Evolutionary conservation across 2,113 vertebrate genomes (phyloP).

Genomic region (Pteropus alecto): DNA sequence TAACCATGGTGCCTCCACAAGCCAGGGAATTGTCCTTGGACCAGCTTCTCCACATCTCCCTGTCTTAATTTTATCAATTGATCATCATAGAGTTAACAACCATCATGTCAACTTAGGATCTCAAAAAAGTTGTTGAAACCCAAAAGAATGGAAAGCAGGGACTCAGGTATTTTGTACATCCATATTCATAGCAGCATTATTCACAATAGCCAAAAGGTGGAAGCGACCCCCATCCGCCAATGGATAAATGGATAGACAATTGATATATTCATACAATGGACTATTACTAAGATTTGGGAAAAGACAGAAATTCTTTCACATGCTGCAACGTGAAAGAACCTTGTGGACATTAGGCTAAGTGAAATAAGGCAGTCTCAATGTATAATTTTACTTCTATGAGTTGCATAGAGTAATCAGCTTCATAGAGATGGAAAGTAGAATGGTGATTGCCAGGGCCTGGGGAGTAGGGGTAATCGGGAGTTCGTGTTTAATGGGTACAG

Average conservation of each 20-base stretch:
- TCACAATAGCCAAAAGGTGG: too few relatives aligned
- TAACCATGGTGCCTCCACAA: too few relatives aligned
- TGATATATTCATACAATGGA: too few relatives aligned
- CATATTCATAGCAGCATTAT: too few relatives aligned
- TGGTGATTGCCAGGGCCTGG: too few relatives aligned
- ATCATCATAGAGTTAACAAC: background rate
- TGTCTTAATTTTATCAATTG: background rate
- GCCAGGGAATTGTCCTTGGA: background rate
- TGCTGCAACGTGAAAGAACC: background rate
- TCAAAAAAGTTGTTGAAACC: background rate
- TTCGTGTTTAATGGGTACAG: too few relatives aligned
- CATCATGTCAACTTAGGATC: background rate
- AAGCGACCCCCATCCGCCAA: background rate
- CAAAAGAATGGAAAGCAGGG: background rate
- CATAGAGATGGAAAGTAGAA: too few relatives aligned
- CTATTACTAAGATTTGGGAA: background rate
- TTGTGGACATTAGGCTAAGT: background rate
- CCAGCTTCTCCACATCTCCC: background rate
- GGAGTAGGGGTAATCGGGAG: too few relatives aligned
- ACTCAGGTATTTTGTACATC: too few relatives aligned
- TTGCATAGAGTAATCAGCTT: too few relatives aligned
- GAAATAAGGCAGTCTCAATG: background rate
- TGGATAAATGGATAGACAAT: background rate
- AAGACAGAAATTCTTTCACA: background rate
- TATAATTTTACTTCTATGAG: background rate